Conservation (phyloP, 2,113 vertebrate genomes). For the Tenrec ecaudatus region DNA sequence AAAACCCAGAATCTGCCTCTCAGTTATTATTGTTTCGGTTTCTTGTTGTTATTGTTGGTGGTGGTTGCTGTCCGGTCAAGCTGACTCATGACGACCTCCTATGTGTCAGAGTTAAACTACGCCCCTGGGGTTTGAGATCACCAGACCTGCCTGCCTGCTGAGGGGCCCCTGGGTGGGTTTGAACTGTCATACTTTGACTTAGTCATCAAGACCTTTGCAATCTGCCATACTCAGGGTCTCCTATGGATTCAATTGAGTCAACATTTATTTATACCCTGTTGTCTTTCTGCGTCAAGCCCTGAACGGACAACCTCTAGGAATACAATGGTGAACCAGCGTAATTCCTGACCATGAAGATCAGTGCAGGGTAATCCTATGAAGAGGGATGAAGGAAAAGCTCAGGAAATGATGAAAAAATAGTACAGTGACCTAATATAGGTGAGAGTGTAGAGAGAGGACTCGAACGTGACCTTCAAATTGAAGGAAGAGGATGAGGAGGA, state of each 20-base stretch:
- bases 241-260: background rate
- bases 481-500: background rate
- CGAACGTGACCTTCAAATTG: background rate
- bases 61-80: background rate
- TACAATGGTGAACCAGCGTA: background rate
- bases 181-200: background rate
- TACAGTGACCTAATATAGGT: background rate
- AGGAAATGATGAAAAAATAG: background rate
- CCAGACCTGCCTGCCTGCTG: background rate
- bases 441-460: background rate
- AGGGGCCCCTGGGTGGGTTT: background rate
- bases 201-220: background rate
- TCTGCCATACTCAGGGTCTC: background rate
- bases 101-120: background rate
- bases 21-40: slow-evolving; percentile 4
- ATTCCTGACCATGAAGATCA: background rate
- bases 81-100: background rate
- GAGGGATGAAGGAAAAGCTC: background rate
- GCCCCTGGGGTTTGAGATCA: background rate
- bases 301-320: background rate
- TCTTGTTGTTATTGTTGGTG: background rate
- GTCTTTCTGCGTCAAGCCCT: background rate
- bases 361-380: background rate
- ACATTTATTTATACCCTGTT: background rate
- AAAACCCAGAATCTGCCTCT: slow-evolving; percentile 39